Evolutionary conservation across 2,113 vertebrate species (phyloP).

Genomic region (Hemiscyllium ocellatum): DNA sequence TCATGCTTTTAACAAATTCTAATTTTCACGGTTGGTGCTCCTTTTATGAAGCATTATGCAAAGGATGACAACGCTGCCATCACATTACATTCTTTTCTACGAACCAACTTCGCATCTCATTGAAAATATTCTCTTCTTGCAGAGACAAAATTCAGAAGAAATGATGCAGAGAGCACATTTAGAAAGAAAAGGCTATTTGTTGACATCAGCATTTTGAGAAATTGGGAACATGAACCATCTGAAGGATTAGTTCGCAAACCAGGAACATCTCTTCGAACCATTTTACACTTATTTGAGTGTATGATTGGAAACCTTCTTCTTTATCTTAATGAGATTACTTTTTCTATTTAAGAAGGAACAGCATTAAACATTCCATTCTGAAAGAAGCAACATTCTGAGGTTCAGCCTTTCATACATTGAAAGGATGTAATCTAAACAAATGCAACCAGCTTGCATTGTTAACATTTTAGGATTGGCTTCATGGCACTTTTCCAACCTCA

Average conservation of each 20-base stretch:
- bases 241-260: not conserved
- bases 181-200: not conserved
- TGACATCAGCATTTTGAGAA: too few species aligned
- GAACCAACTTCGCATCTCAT: not conserved
- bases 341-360: not conserved
- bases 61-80: not conserved
- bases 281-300: not conserved
- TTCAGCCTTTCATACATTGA: not conserved
- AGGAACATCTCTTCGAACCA: not conserved
- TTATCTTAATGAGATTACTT: not conserved
- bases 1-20: not conserved
- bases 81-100: not conserved
- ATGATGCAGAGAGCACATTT: not conserved
- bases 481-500: constrained; percentile 11
- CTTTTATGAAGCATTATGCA: not conserved
- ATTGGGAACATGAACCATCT: not conserved
- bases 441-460: not conserved
- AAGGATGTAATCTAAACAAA: constrained; percentile 6
- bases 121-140: not conserved
- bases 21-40: not conserved
- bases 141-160: not conserved
- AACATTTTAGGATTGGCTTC: not conserved
- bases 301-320: not conserved
- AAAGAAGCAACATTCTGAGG: not conserved
- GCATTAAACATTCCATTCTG: not conserved